A percentile compares a stretch with the other conserved stretches of the same genome.
Evolutionary conservation across 2,888 invertebrate species (phyloP).

Genomic region (Melipona beecheii): DNA sequence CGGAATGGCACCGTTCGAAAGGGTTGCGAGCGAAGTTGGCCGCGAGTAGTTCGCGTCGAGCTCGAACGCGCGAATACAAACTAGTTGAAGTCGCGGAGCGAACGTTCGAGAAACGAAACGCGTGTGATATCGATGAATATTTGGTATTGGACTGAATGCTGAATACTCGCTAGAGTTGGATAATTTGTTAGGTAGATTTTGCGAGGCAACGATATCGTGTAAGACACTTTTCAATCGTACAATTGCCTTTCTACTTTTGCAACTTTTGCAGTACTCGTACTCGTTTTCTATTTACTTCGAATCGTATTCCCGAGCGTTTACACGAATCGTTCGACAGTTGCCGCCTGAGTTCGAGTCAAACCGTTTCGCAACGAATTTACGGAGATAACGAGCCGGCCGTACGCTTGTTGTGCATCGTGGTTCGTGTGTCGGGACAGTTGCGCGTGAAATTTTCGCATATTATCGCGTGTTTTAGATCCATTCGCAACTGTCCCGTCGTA

Average conservation of each 20-base stretch:
- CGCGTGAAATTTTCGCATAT: slow-evolving; percentile 24
- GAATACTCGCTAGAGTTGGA: slow-evolving; percentile 12
- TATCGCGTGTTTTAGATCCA: slow-evolving; percentile 15
- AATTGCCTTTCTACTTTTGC: background rate
- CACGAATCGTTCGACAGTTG: background rate
- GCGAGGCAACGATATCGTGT: too few species aligned
- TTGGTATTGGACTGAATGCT: background rate
- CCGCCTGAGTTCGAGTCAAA: background rate
- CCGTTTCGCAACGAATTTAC: background rate
- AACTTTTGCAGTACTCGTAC: background rate
- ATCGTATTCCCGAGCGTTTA: background rate
- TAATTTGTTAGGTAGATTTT: background rate
- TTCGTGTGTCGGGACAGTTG: background rate
- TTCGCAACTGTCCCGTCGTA: slow-evolving; percentile 5
- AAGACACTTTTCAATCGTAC: background rate
- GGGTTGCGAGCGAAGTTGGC: slow-evolving; percentile 33
- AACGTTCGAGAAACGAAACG: slow-evolving; percentile 31
- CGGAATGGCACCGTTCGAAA: slow-evolving; percentile 19
- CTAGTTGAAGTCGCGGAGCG: background rate
- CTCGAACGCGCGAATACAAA: background rate
- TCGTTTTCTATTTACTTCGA: background rate
- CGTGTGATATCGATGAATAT: too few species aligned
- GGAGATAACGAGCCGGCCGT: background rate
- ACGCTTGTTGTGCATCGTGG: background rate
- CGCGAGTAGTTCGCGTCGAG: slow-evolving; percentile 7